Evolutionary conservation across 2,888 invertebrate species (phyloP), one percentile per base, ranked within the genome.

Genomic region (Perizoma affinitatum): DNA sequence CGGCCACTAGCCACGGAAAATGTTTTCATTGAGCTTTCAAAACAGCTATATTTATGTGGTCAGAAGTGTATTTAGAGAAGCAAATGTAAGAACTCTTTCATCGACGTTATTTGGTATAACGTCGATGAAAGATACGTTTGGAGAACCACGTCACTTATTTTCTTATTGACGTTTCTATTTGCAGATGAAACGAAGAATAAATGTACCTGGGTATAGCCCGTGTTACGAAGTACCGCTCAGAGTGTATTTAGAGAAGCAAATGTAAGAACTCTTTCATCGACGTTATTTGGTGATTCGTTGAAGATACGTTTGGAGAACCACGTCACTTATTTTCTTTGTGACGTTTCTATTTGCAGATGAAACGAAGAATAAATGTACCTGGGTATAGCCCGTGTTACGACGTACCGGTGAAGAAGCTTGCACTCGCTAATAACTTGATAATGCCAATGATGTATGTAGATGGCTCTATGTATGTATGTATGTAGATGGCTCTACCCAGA

Each of bases 1-100:
- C n/a, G n/a, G n/a, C n/a, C n/a, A n/a, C n/a, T 58, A 53, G 51
- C 54, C 53, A 55, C 51, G 63, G 57, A 45, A 65, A 62, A 66
- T 44, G 46, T 60, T 57, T 60, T 61, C 59, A 59, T 62, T 59
- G 45, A 63, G 58, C 55, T 67, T 63, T 66, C 54, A 58, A 63
- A 66, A 63, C 53, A 65, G 49, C 49, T 44, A 58, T 58, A 59
- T 66, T 46, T 45, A 65, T 56, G 58, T 43, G 53, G 55, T 49
- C 43, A 11, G 50, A n/a, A 34, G 5, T 60, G 48, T 58, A 51
- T 53, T 60, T 50, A 42, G 44, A 41, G 11, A 4, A 46, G 48
- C 5, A 46, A 48, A 41, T 49, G 38, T 38, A 41, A 45, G 54
- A 57, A 56, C 44, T 57, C 48, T 9, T 41, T 54, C 38, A 52